These are phyloP conservation scores for Ormyrus nitidulus DNA, from an alignment of 2,888 invertebrate species.

Conservation along the genomic window DNA sequence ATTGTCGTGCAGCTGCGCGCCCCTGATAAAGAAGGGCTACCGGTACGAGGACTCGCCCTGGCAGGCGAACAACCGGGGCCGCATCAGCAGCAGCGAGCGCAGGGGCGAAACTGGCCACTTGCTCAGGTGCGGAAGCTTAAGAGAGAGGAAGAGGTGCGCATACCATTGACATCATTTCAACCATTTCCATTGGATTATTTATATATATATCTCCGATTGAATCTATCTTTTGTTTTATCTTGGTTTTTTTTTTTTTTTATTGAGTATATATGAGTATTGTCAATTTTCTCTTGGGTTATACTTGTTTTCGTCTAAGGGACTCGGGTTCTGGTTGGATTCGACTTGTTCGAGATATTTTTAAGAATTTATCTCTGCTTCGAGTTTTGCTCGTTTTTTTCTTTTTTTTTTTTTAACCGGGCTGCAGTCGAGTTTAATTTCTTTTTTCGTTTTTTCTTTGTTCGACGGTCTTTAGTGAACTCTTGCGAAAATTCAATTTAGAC, in stretches of 20 bases:
- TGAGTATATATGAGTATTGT: not conserved
- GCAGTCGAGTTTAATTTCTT: too few relatives aligned
- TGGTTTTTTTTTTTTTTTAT: not conserved
- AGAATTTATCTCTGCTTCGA: too few relatives aligned
- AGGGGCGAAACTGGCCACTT: slow-evolving; percentile 77
- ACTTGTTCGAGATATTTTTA: too few relatives aligned
- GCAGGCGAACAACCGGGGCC: slow-evolving; percentile 80
- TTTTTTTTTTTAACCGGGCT: too few relatives aligned
- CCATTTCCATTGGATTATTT: slow-evolving; percentile 24
- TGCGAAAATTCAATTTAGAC: not conserved
- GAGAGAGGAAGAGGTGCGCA: slow-evolving; percentile 76
- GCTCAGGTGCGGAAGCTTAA: slow-evolving; percentile 83
- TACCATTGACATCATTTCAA: slow-evolving; percentile 62
- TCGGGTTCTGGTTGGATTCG: too few relatives aligned
- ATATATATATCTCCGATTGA: not conserved
- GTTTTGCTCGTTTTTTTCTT: too few relatives aligned
- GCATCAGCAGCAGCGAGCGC: slow-evolving; percentile 67
- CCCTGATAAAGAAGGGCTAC: slow-evolving; percentile 96
- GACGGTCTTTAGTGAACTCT: not conserved
- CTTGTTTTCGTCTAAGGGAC: not conserved
- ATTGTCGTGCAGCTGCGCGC: slow-evolving; percentile 97
- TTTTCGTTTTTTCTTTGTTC: not conserved
- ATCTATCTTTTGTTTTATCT: not conserved
- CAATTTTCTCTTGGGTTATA: not conserved
- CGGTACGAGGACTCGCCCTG: slow-evolving; percentile 97